Evolutionary conservation across 2,113 vertebrate genomes (phyloP), one percentile per base, ranked within the genome.

Genomic region (Percina caprodes): DNA sequence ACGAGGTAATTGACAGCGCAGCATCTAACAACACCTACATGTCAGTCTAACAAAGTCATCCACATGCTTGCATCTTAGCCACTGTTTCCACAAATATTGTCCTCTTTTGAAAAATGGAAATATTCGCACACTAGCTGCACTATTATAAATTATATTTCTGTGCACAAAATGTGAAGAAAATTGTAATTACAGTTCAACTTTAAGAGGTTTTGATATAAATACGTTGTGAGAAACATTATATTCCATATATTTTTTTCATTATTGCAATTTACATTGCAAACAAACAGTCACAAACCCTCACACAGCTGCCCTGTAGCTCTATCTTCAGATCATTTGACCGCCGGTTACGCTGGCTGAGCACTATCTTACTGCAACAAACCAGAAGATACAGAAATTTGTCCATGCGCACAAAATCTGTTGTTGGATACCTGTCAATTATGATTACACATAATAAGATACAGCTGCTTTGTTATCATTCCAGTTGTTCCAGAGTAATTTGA

Each of bases 371-470:
- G 74, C 59, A 83, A 65, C 49, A 74, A 79, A 82, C 45, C 78
- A 65, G 71, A 68, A 24, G 74, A 80, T 69, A 74, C 67, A 3
- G 35, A 61, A 51, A 65, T 68, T 65, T 69, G 61, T 61, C 68
- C n/a, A 18, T 61, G 71, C 59, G 74, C 59, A 55, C 58, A 70
- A 49, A 75, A 69, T 65, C 61, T 16, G 35, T 55, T 85, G 82
- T 74, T 71, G 71, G 76, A 86, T 80, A 83, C 76, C 69, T 88
- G 91, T 92, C 91, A 87, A 84, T 91, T 90, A 70, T 19, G 51
- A 84, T 88, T 75, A 75, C 24, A 42, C 11, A 54, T 79, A 75
- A 78, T 83, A 66, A 74, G 58, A 74, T 70, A 74, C 23, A 49
- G 77, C 77, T 85, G 76, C 79, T 69, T 74, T 55, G 18, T 78